phyloP scores from a whole-genome alignment of 2,888 invertebrate genomes.

The Brenthis hecate region DNA sequence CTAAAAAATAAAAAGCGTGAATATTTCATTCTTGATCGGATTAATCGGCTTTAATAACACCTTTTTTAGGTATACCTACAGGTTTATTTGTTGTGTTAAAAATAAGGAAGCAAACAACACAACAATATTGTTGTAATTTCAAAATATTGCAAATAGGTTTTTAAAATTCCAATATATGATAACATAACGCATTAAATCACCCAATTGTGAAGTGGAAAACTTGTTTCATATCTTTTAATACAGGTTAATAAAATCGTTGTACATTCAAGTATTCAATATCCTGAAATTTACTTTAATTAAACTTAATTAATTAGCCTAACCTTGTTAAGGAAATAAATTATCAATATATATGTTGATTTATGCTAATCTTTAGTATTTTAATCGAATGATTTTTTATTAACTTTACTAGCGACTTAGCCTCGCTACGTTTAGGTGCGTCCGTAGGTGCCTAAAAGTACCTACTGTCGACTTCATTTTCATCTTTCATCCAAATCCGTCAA shows the following conservation, averaged over 20 bases:
- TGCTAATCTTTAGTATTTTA: constrained; percentile 7
- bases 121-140: too few relatives aligned
- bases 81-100: too few relatives aligned
- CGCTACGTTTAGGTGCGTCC: too few relatives aligned
- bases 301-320: neutral
- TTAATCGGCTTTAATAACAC: too few relatives aligned
- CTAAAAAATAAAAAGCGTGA: too few relatives aligned
- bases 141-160: too few relatives aligned
- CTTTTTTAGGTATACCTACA: too few relatives aligned
- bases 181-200: constrained; percentile 2
- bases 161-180: neutral
- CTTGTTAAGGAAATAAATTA: constrained; percentile 8
- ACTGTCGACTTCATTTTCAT: too few relatives aligned
- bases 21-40: too few relatives aligned
- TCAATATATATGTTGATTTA: constrained; percentile 1
- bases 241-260: neutral
- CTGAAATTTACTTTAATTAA: constrained; percentile 9
- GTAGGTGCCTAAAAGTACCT: too few relatives aligned
- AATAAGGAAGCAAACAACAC: too few relatives aligned
- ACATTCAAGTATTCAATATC: constrained; percentile 5
- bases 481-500: too few relatives aligned
- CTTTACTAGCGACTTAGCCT: neutral
- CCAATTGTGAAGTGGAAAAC: neutral
- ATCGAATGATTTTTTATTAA: neutral
- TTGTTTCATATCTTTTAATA: neutral